phyloP scores from a whole-genome alignment of 2,888 invertebrate species.

The Saturnia japonica region DNA sequence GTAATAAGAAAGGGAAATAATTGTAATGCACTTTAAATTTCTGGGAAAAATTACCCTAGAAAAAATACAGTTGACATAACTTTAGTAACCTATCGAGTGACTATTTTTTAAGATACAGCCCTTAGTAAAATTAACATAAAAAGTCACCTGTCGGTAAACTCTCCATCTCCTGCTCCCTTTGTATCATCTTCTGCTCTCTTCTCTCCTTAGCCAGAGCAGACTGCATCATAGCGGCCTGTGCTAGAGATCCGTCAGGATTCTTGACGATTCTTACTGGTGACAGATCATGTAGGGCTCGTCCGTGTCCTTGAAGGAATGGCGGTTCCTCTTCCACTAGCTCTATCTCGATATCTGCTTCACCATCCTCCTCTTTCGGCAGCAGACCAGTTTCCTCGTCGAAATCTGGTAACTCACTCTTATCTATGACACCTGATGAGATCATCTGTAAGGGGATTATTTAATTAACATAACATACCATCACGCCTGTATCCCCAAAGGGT shows the following conservation, averaged over 20 bases:
- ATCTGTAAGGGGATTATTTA: slow-evolving; percentile 77
- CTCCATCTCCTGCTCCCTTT: slow-evolving; percentile 95
- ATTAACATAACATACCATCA: not conserved
- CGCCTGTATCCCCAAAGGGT: no score
- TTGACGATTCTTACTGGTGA: slow-evolving; percentile 98
- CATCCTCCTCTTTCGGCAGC: slow-evolving; percentile 94
- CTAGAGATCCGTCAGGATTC: slow-evolving; percentile 99
- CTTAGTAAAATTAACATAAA: no score
- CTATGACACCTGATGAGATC: slow-evolving; percentile 95
- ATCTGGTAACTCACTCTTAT: slow-evolving; percentile 96
- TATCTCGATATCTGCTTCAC: slow-evolving; percentile 99
- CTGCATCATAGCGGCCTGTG: slow-evolving; percentile 99
- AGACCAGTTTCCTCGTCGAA: slow-evolving; percentile 98
- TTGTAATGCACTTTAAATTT: no score
- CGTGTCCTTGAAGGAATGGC: slow-evolving; percentile 97
- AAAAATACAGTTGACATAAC: no score
- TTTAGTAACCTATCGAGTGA: no score
- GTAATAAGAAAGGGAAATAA: no score
- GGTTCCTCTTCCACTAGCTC: slow-evolving; percentile 99
- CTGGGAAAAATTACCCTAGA: no score
- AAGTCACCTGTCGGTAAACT: slow-evolving; percentile 84
- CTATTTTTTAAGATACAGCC: no score
- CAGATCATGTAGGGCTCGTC: slow-evolving; percentile 93
- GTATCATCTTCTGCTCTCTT: slow-evolving; percentile 97
- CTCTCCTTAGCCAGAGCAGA: slow-evolving; percentile 98